Evolutionary conservation across 2,113 vertebrate genomes (phyloP).

Genomic region (Porphyrio hochstetteri): DNA sequence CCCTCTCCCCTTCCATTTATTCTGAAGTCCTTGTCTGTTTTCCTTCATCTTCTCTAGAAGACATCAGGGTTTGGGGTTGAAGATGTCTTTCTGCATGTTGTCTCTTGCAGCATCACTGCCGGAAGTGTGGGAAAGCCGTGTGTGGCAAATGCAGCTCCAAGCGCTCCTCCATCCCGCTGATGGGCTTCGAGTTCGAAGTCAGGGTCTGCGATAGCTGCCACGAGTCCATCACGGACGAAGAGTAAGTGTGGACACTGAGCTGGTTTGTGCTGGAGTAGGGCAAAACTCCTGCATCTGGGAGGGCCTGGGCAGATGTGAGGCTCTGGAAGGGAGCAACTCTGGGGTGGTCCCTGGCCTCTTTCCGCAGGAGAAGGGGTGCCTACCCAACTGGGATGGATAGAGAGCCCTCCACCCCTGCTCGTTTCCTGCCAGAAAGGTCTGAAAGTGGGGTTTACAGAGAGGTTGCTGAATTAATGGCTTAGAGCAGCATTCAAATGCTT

Average conservation of each 20-base stretch:
- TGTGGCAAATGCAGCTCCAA: conserved; percentile 96
- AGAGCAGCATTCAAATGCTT: not conserved
- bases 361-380: not conserved
- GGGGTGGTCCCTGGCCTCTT: not conserved
- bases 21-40: not conserved
- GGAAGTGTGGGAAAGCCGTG: conserved; percentile 94
- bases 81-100: not conserved
- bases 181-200: conserved; percentile 98
- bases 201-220: conserved; percentile 95
- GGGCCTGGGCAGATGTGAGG: not conserved
- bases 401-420: too few species aligned
- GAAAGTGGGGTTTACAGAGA: not conserved
- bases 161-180: conserved; percentile 93
- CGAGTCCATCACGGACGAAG: conserved; percentile 94
- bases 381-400: not conserved
- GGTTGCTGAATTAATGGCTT: not conserved
- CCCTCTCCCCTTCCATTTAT: not conserved
- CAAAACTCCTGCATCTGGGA: not conserved
- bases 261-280: rapidly evolving
- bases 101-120: conserved; percentile 90
- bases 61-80: not conserved
- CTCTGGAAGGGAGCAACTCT: not conserved
- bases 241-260: conserved; percentile 81
- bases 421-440: not conserved
- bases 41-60: not conserved